A percentile compares a stretch with the other conserved stretches of the same genome.
Conservation (phyloP, 1,140 invertebrate genomes). For the Parasteatoda tepidariorum region DNA sequence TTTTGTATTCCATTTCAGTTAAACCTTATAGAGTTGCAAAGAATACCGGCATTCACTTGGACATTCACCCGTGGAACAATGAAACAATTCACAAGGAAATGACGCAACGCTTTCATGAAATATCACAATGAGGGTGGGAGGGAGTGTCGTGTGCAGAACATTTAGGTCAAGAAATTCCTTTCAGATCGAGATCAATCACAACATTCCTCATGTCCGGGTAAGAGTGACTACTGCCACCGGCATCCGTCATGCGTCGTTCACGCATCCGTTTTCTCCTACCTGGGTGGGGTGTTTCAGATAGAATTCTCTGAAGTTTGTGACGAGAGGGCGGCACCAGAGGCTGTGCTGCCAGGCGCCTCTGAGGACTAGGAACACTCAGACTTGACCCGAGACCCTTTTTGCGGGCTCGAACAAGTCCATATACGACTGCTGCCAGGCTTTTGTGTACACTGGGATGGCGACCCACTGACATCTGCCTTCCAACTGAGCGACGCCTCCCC, state of each 20-base stretch:
- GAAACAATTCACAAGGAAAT: too few species aligned
- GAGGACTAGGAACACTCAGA: constrained; percentile 59
- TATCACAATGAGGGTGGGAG: too few species aligned
- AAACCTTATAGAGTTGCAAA: too few species aligned
- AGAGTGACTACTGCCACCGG: constrained; percentile 57
- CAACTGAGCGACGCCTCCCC: constrained; percentile 71
- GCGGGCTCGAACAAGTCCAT: constrained; percentile 83
- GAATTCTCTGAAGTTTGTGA: constrained; percentile 62
- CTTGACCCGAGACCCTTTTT: constrained; percentile 64
- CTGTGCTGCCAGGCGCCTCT: constrained; percentile 3
- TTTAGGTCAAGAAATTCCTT: constrained; percentile 34
- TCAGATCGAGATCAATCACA: constrained; percentile 43
- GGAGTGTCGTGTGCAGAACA: too few species aligned
- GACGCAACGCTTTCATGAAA: too few species aligned
- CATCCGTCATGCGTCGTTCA: constrained; percentile 60
- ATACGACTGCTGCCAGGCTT: constrained; percentile 86
- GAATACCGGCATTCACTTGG: too few species aligned
- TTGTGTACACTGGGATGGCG: constrained; percentile 75
- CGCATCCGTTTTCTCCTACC: constrained; percentile 36
- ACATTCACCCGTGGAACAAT: too few species aligned
- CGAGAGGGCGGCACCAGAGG: constrained; percentile 26
- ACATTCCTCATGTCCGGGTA: constrained; percentile 61
- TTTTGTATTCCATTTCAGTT: too few species aligned
- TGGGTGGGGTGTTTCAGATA: constrained; percentile 62
- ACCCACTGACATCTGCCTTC: constrained; percentile 68